Percentiles rank a stretch among this genome's conserved stretches.
These are phyloP conservation scores for Caenorhabditis elegans DNA, from an alignment of 1,140 invertebrate species.

Conservation along the genomic window WBcel235 BX284603.4:6831501-6832000, in stretches of 20 bases:
- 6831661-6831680: slow-evolving; percentile 4
- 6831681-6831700: neutral
- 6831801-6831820: slow-evolving; percentile 27
- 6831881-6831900: no score
- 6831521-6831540: neutral
- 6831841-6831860: neutral
- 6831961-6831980: no score
- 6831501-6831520: neutral
- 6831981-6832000: no score
- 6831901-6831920: no score
- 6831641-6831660: neutral
- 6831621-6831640: slow-evolving; percentile 20
- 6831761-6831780: slow-evolving; percentile 11
- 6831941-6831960: no score
- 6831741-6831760: neutral
- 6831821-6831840: neutral
- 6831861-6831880: neutral
- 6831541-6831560: neutral
- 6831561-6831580: slow-evolving; percentile 5
- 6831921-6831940: no score
- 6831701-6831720: neutral
- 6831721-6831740: neutral
- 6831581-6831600: neutral
- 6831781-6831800: slow-evolving; percentile 31
- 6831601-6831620: neutral